phyloP scores from a whole-genome alignment of 2,888 invertebrate genomes.

The Aphelenchoides bicaudatus region DNA sequence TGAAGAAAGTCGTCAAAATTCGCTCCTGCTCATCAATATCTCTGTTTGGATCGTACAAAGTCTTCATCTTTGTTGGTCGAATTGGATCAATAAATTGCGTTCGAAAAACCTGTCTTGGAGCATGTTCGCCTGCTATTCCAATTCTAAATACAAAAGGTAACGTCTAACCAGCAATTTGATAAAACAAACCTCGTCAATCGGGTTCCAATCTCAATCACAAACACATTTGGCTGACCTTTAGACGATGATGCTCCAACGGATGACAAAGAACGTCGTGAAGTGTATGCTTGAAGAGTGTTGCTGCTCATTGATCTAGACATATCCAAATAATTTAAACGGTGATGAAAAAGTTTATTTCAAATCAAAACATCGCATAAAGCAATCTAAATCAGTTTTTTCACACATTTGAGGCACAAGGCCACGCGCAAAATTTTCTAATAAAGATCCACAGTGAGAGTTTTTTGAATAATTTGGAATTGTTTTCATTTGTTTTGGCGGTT shows the following conservation, averaged over 20 bases:
- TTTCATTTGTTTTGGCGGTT: no score
- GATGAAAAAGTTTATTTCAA: no score
- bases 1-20: constrained; percentile 38
- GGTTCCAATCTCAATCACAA: constrained; percentile 54
- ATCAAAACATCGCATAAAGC: no score
- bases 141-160: constrained; percentile 20
- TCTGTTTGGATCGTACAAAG: constrained; percentile 20
- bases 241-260: constrained; percentile 12
- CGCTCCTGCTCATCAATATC: constrained; percentile 22
- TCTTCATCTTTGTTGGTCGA: neutral
- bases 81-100: constrained; percentile 32
- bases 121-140: constrained; percentile 49
- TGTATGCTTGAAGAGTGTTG: no score
- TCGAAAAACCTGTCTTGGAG: constrained; percentile 41
- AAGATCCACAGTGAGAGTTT: no score
- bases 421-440: no score
- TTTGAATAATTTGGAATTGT: no score
- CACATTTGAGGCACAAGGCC: no score
- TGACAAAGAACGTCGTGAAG: neutral
- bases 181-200: constrained; percentile 44
- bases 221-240: constrained; percentile 32
- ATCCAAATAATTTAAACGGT: no score
- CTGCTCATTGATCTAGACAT: no score
- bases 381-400: no score
- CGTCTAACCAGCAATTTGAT: neutral